Base-by-base conservation (phyloP, 92 coral and sea anemone genomes). In the Virgularia gustaviana region DNA sequence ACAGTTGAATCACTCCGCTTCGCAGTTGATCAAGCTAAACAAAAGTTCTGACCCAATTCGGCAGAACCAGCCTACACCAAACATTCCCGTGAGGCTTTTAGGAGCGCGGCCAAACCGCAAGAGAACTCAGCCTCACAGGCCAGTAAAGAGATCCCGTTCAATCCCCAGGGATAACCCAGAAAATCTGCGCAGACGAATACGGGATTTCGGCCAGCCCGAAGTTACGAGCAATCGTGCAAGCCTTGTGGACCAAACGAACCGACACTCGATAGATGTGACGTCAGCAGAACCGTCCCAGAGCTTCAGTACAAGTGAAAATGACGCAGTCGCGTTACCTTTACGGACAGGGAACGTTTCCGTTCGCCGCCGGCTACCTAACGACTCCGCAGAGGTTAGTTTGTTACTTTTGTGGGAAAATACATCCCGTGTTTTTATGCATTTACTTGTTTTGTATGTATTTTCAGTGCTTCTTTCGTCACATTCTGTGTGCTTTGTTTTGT, bases 101-200 rank as follows among this genome's bases (percentile, higher is more conserved):
- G 74, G 33, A 41, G 13, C 35, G 7, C 74, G 74, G 8, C 74
- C 45, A 11, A 57, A 51, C 5, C 74, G 59, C 15, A 51, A 47
- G 59, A 67, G 49, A 45, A 59, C 58, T 12, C 74, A 47, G 4
- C 58, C 33, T 2, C 41, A 67, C 33, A 67, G 33, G 49, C 58
- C 74, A 15, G 22, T 67, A n/a, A 67, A 36, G 27, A 67, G 74
- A 22, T 67, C 74, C 18, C 74, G 74, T 11, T 67, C 74, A 12
- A 67, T 67, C 33, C 74, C 74, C n/a, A 51, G 74, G 11, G 74
- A 67, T 29, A 67, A 49, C 43, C 43, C 32, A 30, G 74, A 67
- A 49, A 67, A 47, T 49, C 27, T 67, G 31, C 74, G 74, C 2
- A 67, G 74, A 37, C 74, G 74, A 49, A 36, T 19, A 15, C 74